Percentiles rank a stretch among this genome's conserved stretches.
phyloP scores from a whole-genome alignment of 2,797 vertebrate species.

The Paguma larvata region DNA sequence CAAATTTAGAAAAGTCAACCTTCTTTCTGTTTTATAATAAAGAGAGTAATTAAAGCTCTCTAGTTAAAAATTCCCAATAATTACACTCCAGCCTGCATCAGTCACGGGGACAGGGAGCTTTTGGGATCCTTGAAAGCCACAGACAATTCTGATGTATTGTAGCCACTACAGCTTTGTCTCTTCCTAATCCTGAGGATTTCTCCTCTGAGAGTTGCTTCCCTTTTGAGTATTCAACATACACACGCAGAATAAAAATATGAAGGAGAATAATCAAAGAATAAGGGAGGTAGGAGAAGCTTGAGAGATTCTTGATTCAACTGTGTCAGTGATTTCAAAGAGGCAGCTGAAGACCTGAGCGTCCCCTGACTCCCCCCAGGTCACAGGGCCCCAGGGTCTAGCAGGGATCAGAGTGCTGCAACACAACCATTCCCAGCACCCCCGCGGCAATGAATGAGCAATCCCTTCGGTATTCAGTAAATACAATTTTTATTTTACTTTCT shows the following conservation, averaged over 20 bases:
- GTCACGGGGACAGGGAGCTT: neutral
- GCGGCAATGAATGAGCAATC: neutral
- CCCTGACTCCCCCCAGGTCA: neutral
- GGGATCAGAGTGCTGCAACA: neutral
- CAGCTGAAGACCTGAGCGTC: neutral
- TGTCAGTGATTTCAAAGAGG: neutral
- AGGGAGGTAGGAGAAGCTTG: neutral
- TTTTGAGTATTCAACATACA: neutral
- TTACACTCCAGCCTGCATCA: neutral
- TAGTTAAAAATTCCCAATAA: constrained; percentile 48
- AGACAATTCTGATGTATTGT: neutral
- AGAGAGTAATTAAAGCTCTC: constrained; percentile 50
- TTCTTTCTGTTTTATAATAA: constrained; percentile 52
- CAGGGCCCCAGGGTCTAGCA: fast-evolving
- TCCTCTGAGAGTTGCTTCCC: neutral
- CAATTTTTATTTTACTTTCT: neutral
- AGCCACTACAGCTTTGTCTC: neutral
- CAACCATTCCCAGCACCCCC: neutral
- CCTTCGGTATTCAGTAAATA: neutral
- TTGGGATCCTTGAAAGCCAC: neutral
- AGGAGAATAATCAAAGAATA: neutral
- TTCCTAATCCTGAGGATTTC: constrained; percentile 1
- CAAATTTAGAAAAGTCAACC: constrained; percentile 55
- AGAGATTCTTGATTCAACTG: constrained; percentile 2
- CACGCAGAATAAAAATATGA: neutral